phyloP scores from a whole-genome alignment of 2,113 vertebrate species.

The Dipodomys ordii region DNA sequence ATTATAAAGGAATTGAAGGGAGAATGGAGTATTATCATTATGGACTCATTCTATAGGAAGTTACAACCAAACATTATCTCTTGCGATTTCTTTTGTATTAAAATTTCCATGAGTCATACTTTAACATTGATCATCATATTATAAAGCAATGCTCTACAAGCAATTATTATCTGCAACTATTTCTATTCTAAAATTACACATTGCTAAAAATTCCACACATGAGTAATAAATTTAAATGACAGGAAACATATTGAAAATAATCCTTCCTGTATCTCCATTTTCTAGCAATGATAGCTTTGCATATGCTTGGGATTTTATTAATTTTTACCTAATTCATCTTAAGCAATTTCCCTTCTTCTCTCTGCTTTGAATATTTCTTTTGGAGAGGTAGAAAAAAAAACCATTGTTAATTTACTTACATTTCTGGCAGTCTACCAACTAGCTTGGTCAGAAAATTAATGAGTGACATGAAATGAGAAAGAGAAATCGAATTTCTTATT shows the following conservation, averaged over 20 bases:
- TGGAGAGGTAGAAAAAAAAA: slow-evolving; percentile 73
- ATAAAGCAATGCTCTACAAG: too few relatives aligned
- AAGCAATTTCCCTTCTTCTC: slow-evolving; percentile 62
- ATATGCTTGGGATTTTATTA: slow-evolving; percentile 38
- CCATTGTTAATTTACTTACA: slow-evolving; percentile 74
- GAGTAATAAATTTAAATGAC: neutral
- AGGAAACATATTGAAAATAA: neutral
- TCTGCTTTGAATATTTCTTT: slow-evolving; percentile 77
- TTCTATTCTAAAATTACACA: too few relatives aligned
- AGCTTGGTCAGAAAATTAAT: slow-evolving; percentile 61
- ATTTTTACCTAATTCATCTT: slow-evolving; percentile 54
- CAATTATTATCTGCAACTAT: too few relatives aligned
- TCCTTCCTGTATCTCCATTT: neutral
- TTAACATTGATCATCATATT: too few relatives aligned
- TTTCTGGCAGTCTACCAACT: slow-evolving; percentile 64
- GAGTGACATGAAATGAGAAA: neutral
- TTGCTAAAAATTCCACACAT: neutral
- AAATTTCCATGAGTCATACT: too few relatives aligned
- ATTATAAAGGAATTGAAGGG: too few relatives aligned
- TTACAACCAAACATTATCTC: too few relatives aligned
- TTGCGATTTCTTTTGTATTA: too few relatives aligned
- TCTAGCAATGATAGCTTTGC: neutral
- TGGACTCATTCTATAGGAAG: too few relatives aligned
- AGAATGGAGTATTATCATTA: too few relatives aligned
- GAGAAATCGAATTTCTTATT: slow-evolving; percentile 72